phyloP scores from a whole-genome alignment of 2,113 vertebrate genomes.

The Holacanthus passer region DNA sequence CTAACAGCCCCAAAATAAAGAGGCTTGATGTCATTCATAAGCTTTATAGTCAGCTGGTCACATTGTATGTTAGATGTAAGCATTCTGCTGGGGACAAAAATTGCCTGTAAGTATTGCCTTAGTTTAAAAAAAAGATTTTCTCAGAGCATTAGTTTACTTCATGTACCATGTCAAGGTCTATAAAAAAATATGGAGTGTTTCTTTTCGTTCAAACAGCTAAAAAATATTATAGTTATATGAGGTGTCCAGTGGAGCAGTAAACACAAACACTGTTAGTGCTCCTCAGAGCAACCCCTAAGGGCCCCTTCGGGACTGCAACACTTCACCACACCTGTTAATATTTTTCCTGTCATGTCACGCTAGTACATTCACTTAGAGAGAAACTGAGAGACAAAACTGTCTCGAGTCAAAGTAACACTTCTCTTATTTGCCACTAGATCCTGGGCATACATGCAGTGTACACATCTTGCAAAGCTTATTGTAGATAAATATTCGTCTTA shows the following conservation, averaged over 20 bases:
- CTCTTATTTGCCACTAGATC: neutral
- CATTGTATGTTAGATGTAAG: neutral
- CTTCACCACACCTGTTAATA: conserved; percentile 37
- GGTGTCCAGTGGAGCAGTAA: conserved; percentile 43
- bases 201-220: neutral
- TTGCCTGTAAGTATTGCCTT: neutral
- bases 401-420: neutral
- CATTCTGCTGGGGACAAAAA: neutral
- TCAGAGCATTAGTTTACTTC: neutral
- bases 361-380: neutral
- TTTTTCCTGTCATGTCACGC: conserved; percentile 34
- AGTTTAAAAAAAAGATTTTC: neutral
- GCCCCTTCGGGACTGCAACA: neutral
- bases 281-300: conserved; percentile 22
- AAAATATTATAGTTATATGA: conserved; percentile 4
- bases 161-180: neutral
- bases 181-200: neutral
- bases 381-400: neutral
- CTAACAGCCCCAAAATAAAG: neutral
- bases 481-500: neutral
- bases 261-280: conserved; percentile 40
- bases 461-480: neutral
- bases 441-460: neutral
- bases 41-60: neutral
- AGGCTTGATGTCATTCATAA: neutral